Evolutionary conservation across 2,797 vertebrate species (phyloP).

Genomic region (Macropus fuliginosus): DNA sequence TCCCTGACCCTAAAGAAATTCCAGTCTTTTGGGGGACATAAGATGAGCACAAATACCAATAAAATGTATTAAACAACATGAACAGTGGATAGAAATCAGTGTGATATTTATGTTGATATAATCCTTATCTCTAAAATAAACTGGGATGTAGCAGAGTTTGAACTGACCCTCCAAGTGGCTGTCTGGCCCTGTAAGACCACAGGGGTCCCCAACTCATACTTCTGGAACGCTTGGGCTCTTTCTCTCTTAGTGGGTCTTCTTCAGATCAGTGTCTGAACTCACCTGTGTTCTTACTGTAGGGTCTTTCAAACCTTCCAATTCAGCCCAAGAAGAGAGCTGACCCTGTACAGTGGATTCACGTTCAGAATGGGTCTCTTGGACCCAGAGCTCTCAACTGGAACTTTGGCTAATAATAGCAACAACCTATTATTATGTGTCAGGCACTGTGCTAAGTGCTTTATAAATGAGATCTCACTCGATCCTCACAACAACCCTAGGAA

Average conservation of each 20-base stretch:
- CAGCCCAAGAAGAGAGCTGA: background rate
- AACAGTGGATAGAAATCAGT: background rate
- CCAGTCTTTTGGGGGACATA: background rate
- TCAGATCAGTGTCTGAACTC: background rate
- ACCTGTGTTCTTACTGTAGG: background rate
- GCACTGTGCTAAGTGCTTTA: background rate
- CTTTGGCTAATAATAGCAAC: background rate
- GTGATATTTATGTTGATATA: background rate
- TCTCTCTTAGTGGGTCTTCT: background rate
- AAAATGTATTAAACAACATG: slow-evolving; percentile 7
- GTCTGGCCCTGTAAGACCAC: background rate
- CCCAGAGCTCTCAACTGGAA: background rate
- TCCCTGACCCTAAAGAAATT: slow-evolving; percentile 15
- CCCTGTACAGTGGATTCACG: background rate
- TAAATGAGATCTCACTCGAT: background rate
- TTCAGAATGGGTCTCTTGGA: background rate
- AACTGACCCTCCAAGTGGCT: background rate
- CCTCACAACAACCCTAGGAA: background rate
- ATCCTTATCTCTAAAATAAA: background rate
- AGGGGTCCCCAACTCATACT: background rate
- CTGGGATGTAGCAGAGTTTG: background rate
- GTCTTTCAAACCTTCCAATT: background rate
- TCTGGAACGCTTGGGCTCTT: background rate
- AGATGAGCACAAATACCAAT: background rate
- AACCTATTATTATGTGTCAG: background rate